Evolutionary conservation across 2,113 vertebrate genomes (phyloP).

Genomic region (Amphilophus citrinellus): DNA sequence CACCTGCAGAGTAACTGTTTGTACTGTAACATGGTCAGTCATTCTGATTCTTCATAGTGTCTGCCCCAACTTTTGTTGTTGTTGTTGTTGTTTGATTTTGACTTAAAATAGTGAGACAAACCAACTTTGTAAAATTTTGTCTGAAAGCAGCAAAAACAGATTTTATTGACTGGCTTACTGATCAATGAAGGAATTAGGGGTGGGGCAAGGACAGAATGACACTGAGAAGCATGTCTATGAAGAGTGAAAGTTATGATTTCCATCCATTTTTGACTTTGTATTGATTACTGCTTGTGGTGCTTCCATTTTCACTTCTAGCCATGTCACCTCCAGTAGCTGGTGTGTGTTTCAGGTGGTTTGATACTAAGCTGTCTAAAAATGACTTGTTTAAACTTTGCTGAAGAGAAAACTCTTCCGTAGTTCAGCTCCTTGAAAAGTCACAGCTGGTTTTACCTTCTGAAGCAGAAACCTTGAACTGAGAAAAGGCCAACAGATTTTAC

Average conservation of each 20-base stretch:
- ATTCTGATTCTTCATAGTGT: constrained; percentile 34
- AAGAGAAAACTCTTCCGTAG: constrained; percentile 2
- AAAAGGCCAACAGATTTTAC: constrained; percentile 59
- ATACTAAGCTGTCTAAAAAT: constrained; percentile 29
- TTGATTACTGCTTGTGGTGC: not conserved
- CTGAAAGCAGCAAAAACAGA: constrained; percentile 7
- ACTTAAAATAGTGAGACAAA: constrained; percentile 12
- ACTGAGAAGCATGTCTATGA: not conserved
- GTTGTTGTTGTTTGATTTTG: not conserved
- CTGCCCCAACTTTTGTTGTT: constrained; percentile 11
- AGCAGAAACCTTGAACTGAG: constrained; percentile 49
- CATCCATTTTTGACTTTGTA: constrained; percentile 20
- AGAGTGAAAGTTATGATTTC: constrained; percentile 1
- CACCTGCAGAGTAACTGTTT: constrained; percentile 32
- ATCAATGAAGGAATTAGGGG: not conserved
- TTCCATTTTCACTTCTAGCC: not conserved
- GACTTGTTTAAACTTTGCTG: not conserved
- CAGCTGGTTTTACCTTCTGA: constrained; percentile 22
- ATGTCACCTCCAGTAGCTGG: not conserved
- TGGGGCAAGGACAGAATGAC: not conserved
- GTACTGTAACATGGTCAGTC: constrained; percentile 25
- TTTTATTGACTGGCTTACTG: constrained; percentile 20
- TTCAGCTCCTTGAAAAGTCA: constrained; percentile 21
- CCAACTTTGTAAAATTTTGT: constrained; percentile 14
- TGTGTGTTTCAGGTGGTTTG: not conserved